phyloP scores from a whole-genome alignment of 2,797 vertebrate species.

The Semotilus atromaculatus region DNA sequence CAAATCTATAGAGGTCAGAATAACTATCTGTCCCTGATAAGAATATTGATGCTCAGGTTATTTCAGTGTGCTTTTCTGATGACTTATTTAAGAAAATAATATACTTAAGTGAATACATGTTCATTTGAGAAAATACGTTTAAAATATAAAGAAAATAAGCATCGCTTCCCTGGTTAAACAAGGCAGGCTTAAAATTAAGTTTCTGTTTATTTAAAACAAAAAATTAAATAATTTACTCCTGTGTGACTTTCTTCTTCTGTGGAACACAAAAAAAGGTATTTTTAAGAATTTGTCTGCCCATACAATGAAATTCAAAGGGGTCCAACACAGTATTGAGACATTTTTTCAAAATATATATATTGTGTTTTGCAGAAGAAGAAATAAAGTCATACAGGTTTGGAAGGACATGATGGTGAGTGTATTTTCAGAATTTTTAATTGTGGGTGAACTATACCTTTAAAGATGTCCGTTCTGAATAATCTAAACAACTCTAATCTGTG shows the following conservation, averaged over 20 bases:
- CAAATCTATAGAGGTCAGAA: conserved; percentile 57
- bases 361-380: not conserved
- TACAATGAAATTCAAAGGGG: not conserved
- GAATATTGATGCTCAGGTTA: not conserved
- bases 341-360: not conserved
- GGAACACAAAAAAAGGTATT: not conserved
- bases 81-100: not conserved
- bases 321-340: not conserved
- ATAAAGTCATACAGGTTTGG: not conserved
- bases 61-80: not conserved
- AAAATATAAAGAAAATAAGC: not conserved
- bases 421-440: not conserved
- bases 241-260: not conserved
- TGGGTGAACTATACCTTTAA: conserved; percentile 22
- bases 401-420: not conserved
- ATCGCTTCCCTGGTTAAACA: not conserved
- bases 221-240: not conserved
- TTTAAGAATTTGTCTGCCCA: not conserved
- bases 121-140: not conserved
- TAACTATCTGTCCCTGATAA: conserved; percentile 17
- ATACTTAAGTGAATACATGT: not conserved
- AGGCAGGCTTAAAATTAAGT: not conserved
- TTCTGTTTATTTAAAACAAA: not conserved
- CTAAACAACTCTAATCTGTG: conserved; percentile 44
- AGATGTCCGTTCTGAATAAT: conserved; percentile 38